Evolutionary conservation across 2,113 vertebrate species (phyloP).

Genomic region (Mus spicilegus): DNA sequence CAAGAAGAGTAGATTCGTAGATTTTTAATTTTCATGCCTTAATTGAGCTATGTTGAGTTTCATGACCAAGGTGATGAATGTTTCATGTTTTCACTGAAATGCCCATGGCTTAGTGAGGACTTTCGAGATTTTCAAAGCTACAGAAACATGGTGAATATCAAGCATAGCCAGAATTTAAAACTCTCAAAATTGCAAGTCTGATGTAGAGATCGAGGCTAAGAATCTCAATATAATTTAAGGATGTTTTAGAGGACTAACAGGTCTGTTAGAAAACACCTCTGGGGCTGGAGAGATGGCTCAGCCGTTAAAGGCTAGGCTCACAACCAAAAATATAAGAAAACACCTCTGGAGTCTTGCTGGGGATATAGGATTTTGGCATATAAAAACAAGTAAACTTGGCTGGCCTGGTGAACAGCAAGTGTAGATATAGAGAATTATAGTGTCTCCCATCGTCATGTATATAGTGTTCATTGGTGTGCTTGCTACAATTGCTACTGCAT

Average conservation of each 20-base stretch:
- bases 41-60: neutral
- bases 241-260: neutral
- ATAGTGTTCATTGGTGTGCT: neutral
- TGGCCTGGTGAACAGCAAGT: neutral
- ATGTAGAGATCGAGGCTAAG: neutral
- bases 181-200: neutral
- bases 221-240: neutral
- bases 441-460: neutral
- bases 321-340: neutral
- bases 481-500: neutral
- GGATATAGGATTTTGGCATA: neutral
- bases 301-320: too few species aligned
- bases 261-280: neutral
- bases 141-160: neutral
- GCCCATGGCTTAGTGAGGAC: neutral
- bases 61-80: neutral
- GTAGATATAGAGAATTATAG: neutral
- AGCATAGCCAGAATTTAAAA: neutral
- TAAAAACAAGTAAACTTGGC: neutral
- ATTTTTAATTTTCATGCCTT: neutral
- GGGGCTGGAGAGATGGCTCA: too few species aligned
- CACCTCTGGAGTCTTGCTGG: neutral
- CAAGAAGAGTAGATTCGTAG: neutral
- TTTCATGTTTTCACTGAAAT: neutral
- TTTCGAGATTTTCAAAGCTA: neutral